Evolutionary conservation across 2,888 invertebrate species (phyloP).

Genomic region (Coelinius sp.): DNA sequence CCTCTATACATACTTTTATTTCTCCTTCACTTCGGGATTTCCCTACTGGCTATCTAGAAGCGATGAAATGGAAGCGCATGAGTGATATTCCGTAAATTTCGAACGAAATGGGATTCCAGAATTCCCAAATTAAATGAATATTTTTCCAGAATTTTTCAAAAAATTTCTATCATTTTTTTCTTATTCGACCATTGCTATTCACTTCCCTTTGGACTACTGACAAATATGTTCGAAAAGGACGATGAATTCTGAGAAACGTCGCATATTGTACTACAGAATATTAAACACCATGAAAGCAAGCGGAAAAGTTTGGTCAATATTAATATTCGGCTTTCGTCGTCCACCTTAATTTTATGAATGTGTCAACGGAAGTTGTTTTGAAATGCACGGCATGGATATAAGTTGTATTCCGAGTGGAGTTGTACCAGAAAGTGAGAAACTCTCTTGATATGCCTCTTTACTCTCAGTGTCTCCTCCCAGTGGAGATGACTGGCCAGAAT

Average conservation of each 20-base stretch:
- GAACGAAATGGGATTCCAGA: background rate
- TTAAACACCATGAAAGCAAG: background rate
- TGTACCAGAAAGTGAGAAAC: conserved; percentile 29
- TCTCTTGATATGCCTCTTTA: conserved; percentile 30
- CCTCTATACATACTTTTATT: background rate
- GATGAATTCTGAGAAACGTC: background rate
- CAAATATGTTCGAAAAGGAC: background rate
- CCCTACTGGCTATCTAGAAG: background rate
- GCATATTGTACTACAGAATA: conserved; percentile 14
- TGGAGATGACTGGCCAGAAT: conserved; percentile 22
- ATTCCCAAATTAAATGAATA: background rate
- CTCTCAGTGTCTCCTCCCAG: conserved; percentile 16
- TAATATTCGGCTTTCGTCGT: conserved; percentile 38
- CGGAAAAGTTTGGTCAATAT: conserved; percentile 18
- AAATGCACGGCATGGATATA: conserved; percentile 39
- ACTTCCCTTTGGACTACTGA: background rate
- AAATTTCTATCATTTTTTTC: background rate
- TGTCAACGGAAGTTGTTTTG: conserved; percentile 48
- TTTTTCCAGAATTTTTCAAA: background rate
- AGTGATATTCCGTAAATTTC: background rate
- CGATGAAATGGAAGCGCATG: background rate
- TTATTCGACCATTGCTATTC: background rate
- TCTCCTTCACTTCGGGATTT: background rate
- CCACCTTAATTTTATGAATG: conserved; percentile 49
- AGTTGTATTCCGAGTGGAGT: conserved; percentile 36